Base-by-base conservation (phyloP, 2,797 vertebrate genomes). In the Argentina silus region DNA sequence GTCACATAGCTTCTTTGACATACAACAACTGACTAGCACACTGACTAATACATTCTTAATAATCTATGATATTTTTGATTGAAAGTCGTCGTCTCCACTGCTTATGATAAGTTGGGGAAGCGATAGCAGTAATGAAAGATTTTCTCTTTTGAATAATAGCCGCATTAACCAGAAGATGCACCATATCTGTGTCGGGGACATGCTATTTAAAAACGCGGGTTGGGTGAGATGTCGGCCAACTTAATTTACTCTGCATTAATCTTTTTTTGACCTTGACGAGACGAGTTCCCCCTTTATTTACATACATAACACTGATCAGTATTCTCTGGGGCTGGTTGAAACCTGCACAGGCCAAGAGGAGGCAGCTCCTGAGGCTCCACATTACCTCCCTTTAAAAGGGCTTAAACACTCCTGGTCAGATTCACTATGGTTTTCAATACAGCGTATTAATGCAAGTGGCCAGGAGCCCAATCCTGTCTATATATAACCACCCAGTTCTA, bases 201-300 rank as follows among this genome's bases (percentile, higher is more conserved):
- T 66, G 72, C 78, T 83, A 69, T 81, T 84, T 74, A 78, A 86
- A 86, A 78, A 77, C 27, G 48, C 67, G 79, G 51, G 63, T 60
- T 27, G 50, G 71, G 65, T 60, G 9, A 81, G 56, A 70, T 84
- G 80, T 79, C 82, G 76, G 82, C 77, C 23, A 74, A 81, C 77
- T 86, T 86, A 60, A 81, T 86, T 90, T 83, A 59, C 83, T 78
- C 80, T 71, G 79, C 78, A 55, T 81, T 78, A 87, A 82, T 85
- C 71, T 83, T 84, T 84, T 63, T 45, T 51, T 42, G 84, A 90
- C 88, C 90, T 90, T 89, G 84, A 88, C 81, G 81, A 88, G 82
- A 65, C 9, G 8, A 85, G 77, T 36, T 36, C 75, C 76, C 67
- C 45, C 72, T 78, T 88, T 76, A 89, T 91, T 89, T 88, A 78